Conservation (phyloP, 2,113 vertebrate genomes). For the Chloropsis cyanopogon region DNA sequence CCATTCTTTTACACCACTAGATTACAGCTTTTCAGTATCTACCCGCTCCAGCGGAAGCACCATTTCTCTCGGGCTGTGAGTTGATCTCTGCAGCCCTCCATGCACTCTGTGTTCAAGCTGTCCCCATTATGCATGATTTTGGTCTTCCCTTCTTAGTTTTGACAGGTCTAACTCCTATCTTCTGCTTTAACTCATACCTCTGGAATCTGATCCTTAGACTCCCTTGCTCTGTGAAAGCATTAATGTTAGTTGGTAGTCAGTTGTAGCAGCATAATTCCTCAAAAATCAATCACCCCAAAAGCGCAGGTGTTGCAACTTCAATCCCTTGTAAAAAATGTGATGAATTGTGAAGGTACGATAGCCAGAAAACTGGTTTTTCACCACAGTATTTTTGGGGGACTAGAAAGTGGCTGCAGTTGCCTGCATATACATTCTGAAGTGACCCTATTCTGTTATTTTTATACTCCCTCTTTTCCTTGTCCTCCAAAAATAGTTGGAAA, state of each 20-base stretch:
- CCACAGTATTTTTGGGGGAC: background rate
- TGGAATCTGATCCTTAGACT: background rate
- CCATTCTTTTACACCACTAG: too few species aligned
- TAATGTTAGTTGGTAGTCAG: background rate
- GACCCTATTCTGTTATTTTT: conserved; percentile 18
- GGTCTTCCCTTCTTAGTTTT: background rate
- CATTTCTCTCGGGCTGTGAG: background rate
- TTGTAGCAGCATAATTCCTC: background rate
- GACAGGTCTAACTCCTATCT: background rate
- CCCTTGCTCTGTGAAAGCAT: background rate
- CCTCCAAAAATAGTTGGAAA: conserved; percentile 17
- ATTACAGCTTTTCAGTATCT: background rate
- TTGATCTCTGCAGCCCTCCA: background rate
- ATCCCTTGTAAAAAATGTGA: background rate
- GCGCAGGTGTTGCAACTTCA: background rate
- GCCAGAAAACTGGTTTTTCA: background rate
- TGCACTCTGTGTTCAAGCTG: background rate
- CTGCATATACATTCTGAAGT: background rate
- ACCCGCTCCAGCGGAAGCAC: rapidly evolving
- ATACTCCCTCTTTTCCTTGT: background rate
- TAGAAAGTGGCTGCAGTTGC: background rate
- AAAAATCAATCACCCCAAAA: background rate
- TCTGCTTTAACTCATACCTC: background rate
- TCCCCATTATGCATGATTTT: background rate
- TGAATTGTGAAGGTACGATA: background rate